Percentiles rank a stretch among this genome's conserved stretches.
Evolutionary conservation across 2,113 vertebrate genomes (phyloP).

Genomic region (Leptobrachium ailaonicum): DNA sequence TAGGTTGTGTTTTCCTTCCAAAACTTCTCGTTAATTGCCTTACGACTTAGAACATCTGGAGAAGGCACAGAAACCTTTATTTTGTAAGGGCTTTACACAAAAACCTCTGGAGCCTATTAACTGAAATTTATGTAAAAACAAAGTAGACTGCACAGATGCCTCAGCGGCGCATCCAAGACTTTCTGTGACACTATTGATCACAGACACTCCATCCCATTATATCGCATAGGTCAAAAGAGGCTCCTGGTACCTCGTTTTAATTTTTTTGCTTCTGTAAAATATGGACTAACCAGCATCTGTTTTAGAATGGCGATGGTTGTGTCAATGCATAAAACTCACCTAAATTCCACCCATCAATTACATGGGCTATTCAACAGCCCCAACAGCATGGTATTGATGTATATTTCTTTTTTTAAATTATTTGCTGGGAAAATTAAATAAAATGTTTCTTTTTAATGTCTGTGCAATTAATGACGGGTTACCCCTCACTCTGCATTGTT

Average conservation of each 20-base stretch:
- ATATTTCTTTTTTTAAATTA: slow-evolving; percentile 26
- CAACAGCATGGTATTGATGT: neutral
- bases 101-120: too few relatives aligned
- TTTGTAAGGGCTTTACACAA: too few relatives aligned
- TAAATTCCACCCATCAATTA: neutral
- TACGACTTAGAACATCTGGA: too few relatives aligned
- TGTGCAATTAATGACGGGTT: too few relatives aligned
- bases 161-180: neutral
- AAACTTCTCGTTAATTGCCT: too few relatives aligned
- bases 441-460: neutral
- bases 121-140: too few relatives aligned
- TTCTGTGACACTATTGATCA: neutral
- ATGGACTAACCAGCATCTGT: too few relatives aligned
- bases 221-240: neutral
- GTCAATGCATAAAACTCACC: neutral
- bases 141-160: too few relatives aligned
- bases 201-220: neutral
- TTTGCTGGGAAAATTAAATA: slow-evolving; percentile 22
- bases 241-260: neutral
- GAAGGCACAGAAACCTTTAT: too few relatives aligned
- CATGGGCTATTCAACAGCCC: neutral
- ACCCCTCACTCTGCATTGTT: too few relatives aligned
- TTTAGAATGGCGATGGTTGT: neutral
- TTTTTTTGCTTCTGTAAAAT: too few relatives aligned
- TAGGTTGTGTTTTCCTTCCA: too few relatives aligned